Evolutionary conservation across 2,888 invertebrate species (phyloP).

Genomic region (Pardosa pseudoannulata): DNA sequence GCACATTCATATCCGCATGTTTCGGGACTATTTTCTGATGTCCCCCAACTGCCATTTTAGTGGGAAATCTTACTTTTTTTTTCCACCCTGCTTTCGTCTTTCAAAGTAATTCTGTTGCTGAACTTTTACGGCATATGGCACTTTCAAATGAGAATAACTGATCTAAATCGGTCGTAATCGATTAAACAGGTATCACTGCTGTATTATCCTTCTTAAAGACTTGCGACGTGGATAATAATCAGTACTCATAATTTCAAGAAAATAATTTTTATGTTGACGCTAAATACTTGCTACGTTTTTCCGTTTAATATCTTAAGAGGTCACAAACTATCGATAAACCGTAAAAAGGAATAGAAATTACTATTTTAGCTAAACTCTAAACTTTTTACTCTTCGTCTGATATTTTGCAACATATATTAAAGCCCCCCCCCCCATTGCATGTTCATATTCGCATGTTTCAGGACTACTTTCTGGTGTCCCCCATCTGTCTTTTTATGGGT

Average conservation of each 20-base stretch:
- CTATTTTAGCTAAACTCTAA: too few species aligned
- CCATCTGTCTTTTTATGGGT: constrained; percentile 48
- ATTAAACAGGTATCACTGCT: background rate
- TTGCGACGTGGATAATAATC: too few species aligned
- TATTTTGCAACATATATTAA: too few species aligned
- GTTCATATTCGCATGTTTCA: constrained; percentile 68
- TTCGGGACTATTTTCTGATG: constrained; percentile 65
- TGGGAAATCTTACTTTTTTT: constrained; percentile 33
- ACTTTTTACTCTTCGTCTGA: too few species aligned
- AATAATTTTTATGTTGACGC: too few species aligned
- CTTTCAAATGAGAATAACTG: background rate
- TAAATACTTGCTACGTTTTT: too few species aligned
- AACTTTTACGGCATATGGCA: constrained; percentile 21
- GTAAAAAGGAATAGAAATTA: too few species aligned
- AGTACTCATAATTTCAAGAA: too few species aligned
- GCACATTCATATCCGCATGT: constrained; percentile 71
- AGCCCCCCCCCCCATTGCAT: constrained; percentile 63
- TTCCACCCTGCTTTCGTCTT: constrained; percentile 1
- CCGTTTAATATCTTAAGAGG: too few species aligned
- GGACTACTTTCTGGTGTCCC: constrained; percentile 67
- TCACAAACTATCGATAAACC: too few species aligned
- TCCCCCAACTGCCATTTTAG: constrained; percentile 58
- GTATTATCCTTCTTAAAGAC: too few species aligned
- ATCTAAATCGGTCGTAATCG: background rate
- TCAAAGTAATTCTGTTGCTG: constrained; percentile 18